These are phyloP conservation scores for Apamea monoglypha DNA, from an alignment of 2,888 invertebrate genomes.

Conservation along the genomic window DNA sequence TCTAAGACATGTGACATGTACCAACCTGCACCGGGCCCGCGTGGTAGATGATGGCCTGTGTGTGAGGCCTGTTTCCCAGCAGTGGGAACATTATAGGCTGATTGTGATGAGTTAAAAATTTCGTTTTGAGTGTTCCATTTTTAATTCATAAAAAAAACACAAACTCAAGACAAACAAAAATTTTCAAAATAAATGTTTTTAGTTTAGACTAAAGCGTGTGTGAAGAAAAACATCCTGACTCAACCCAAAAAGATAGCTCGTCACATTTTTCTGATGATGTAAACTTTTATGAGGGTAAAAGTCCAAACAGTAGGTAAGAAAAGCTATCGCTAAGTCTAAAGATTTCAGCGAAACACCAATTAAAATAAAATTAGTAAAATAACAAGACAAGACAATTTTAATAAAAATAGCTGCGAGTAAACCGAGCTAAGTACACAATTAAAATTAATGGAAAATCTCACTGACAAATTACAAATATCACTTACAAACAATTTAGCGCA, in stretches of 20 bases:
- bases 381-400: neutral
- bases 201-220: neutral
- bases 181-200: no score
- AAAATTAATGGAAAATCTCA: constrained; percentile 28
- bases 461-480: constrained; percentile 54
- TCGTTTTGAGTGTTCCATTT: neutral
- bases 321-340: neutral
- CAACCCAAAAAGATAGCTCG: neutral
- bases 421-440: constrained; percentile 10
- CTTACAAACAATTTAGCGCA: constrained; percentile 49
- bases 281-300: neutral
- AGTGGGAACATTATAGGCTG: no score
- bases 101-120: neutral
- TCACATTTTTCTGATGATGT: neutral
- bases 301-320: neutral
- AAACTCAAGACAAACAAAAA: neutral
- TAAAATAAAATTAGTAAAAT: neutral
- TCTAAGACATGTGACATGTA: no score
- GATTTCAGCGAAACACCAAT: neutral
- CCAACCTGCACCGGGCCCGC: no score
- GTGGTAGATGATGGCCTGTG: no score
- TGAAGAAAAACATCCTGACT: neutral
- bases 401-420: neutral
- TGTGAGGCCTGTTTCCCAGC: no score
- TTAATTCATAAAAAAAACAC: neutral